Conservation (phyloP, 2,797 vertebrate species). For the Rhincodon typus region DNA sequence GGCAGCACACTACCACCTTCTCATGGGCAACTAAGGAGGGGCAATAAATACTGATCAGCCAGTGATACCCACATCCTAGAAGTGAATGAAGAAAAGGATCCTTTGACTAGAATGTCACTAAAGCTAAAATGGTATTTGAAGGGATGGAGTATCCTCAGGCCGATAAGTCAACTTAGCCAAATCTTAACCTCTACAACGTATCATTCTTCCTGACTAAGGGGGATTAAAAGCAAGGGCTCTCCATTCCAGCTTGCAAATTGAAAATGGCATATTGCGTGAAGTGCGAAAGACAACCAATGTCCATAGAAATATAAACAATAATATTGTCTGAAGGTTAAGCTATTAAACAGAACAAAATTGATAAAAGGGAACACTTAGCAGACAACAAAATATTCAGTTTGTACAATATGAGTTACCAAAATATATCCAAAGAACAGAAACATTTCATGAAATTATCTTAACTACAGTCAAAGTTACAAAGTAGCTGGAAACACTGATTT, state of each 20-base stretch:
- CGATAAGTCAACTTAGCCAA: not conserved
- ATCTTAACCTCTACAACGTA: not conserved
- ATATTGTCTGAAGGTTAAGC: not conserved
- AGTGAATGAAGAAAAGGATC: not conserved
- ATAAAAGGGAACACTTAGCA: not conserved
- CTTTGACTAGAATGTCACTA: not conserved
- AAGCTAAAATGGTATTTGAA: not conserved
- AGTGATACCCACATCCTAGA: not conserved
- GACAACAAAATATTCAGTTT: not conserved
- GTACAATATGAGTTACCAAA: not conserved
- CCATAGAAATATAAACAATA: not conserved
- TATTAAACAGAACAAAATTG: not conserved
- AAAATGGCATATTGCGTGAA: not conserved
- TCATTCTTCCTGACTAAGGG: not conserved
- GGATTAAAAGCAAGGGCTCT: not conserved
- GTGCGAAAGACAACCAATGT: not conserved
- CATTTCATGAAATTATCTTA: not conserved
- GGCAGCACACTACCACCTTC: not conserved
- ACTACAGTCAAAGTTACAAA: not conserved
- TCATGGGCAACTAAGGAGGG: not conserved
- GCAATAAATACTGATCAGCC: too few species aligned
- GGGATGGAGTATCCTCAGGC: not conserved
- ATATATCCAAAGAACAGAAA: conserved; percentile 11
- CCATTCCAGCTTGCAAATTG: conserved; percentile 5
- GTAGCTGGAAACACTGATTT: not conserved